Evolutionary conservation across 2,888 invertebrate species (phyloP).

Genomic region (Psococerastis gibbosa): DNA sequence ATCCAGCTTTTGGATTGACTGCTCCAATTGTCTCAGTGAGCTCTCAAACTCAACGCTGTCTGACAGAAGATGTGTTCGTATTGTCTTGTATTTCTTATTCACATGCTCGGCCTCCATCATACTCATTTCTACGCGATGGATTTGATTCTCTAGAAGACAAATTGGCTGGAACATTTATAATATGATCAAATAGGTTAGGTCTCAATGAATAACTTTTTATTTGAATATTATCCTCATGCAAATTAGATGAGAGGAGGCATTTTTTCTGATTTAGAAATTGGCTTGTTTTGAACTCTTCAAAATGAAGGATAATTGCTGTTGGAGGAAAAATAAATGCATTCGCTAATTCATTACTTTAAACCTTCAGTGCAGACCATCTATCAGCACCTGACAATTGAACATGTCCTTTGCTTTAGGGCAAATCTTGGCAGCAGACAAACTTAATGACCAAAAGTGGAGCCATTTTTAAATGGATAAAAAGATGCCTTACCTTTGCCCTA

Average conservation of each 20-base stretch:
- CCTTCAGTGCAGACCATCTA: no score
- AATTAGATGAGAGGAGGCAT: no score
- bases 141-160: slow-evolving; percentile 55
- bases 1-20: slow-evolving; percentile 43
- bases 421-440: no score
- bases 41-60: slow-evolving; percentile 57
- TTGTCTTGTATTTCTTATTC: slow-evolving; percentile 53
- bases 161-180: slow-evolving; percentile 22
- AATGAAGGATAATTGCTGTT: no score
- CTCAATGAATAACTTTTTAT: neutral
- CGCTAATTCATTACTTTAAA: no score
- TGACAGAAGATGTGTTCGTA: slow-evolving; percentile 40
- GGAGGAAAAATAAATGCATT: no score
- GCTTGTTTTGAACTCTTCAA: no score
- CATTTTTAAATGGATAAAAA: no score
- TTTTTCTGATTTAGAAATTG: no score
- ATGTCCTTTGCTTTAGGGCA: no score
- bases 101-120: slow-evolving; percentile 65
- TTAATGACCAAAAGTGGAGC: no score
- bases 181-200: slow-evolving; percentile 9
- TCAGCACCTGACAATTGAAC: no score
- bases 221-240: neutral
- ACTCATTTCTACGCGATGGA: slow-evolving; percentile 61
- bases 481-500: neutral
- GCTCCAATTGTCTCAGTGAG: slow-evolving; percentile 47